Evolutionary conservation across 2,888 invertebrate genomes (phyloP).

Genomic region (Phymatocera aterrima): DNA sequence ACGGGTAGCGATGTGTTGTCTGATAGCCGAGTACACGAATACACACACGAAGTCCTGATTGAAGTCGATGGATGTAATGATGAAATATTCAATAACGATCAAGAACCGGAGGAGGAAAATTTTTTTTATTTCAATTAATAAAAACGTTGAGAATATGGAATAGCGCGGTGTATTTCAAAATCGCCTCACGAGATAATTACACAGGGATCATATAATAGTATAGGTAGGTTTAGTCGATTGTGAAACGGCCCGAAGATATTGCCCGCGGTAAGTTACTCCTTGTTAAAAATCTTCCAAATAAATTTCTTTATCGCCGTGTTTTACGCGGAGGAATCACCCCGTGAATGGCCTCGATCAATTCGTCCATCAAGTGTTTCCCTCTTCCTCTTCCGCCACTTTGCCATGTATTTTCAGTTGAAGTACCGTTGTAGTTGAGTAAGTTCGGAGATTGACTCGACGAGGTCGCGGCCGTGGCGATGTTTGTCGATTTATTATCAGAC

Average conservation of each 20-base stretch:
- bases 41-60: no score
- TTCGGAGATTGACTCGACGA: not conserved
- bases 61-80: no score
- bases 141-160: no score
- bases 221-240: not conserved
- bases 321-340: not conserved
- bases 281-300: not conserved
- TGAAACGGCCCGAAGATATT: not conserved
- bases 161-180: no score
- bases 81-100: no score
- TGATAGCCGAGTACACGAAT: no score
- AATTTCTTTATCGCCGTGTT: not conserved
- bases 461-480: not conserved
- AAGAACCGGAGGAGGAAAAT: no score
- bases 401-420: not conserved
- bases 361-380: slow-evolving; percentile 75
- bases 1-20: no score
- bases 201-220: no score
- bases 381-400: slow-evolving; percentile 52
- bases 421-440: not conserved
- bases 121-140: no score
- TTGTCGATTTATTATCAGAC: not conserved
- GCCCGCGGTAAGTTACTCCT: not conserved
- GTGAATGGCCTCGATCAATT: slow-evolving; percentile 50
- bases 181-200: no score